Percentiles rank a stretch among this genome's conserved stretches.
phyloP scores from a whole-genome alignment of 2,113 vertebrate genomes.

The Stomatorhinus ivindoensis region DNA sequence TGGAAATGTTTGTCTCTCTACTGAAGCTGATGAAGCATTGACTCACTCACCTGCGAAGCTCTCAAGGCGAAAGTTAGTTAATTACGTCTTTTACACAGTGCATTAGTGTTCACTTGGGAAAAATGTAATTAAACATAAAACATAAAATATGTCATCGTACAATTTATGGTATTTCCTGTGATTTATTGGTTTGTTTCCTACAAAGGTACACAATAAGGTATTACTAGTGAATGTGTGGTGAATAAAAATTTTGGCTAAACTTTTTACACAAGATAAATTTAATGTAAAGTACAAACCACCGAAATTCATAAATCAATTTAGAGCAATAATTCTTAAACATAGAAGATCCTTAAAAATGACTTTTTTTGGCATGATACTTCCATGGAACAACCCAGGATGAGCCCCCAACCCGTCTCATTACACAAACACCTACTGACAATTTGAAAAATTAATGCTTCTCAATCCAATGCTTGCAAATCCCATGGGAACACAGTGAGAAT shows the following conservation, averaged over 20 bases:
- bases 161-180: neutral
- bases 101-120: neutral
- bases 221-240: neutral
- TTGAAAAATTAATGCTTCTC: neutral
- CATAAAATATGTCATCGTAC: neutral
- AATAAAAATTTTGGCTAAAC: neutral
- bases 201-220: neutral
- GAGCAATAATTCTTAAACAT: neutral
- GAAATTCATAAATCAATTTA: neutral
- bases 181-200: neutral
- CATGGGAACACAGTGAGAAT: neutral
- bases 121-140: neutral
- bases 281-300: neutral
- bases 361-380: neutral
- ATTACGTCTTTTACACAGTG: neutral
- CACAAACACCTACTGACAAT: neutral
- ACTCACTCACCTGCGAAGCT: neutral
- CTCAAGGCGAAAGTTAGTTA: neutral
- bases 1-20: neutral
- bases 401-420: neutral
- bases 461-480: neutral
- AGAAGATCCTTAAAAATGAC: neutral
- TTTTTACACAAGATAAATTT: neutral
- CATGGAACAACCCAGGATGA: neutral
- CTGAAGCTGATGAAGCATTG: neutral